phyloP scores from a whole-genome alignment of 1,140 invertebrate species.

The Hetaerina americana region DNA sequence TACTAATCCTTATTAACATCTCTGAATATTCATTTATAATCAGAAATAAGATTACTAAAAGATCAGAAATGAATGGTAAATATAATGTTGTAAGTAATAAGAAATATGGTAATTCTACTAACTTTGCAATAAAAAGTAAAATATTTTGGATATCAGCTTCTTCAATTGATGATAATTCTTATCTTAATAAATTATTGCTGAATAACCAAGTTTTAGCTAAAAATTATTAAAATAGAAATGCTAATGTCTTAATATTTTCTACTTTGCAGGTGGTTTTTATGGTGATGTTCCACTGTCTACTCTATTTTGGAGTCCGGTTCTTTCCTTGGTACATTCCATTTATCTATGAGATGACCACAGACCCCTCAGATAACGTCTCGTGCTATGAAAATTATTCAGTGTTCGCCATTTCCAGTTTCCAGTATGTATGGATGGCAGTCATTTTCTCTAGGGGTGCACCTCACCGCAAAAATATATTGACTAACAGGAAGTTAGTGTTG shows the following conservation, averaged over 20 bases:
- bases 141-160: too few species aligned
- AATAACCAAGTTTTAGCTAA: too few species aligned
- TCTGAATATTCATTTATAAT: too few species aligned
- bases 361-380: conserved; percentile 23
- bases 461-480: conserved; percentile 69
- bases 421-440: conserved; percentile 82
- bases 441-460: conserved; percentile 85
- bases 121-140: too few species aligned
- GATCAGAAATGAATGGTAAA: too few species aligned
- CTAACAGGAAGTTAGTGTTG: conserved; percentile 53
- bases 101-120: too few species aligned
- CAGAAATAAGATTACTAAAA: too few species aligned
- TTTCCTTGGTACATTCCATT: conserved; percentile 56
- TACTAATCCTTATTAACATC: too few species aligned
- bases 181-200: too few species aligned
- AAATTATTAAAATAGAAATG: conserved; percentile 35
- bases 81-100: too few species aligned
- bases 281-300: conserved; percentile 48
- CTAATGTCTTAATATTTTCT: too few species aligned
- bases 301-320: conserved; percentile 44
- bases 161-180: too few species aligned
- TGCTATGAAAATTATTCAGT: conserved; percentile 75
- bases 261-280: conserved; percentile 56
- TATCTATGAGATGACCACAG: conserved; percentile 20
- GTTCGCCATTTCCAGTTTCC: conserved; percentile 78